Evolutionary conservation across 2,113 vertebrate genomes (phyloP), one percentile per base, ranked within the genome.

Genomic region (Cebidichthys violaceus): DNA sequence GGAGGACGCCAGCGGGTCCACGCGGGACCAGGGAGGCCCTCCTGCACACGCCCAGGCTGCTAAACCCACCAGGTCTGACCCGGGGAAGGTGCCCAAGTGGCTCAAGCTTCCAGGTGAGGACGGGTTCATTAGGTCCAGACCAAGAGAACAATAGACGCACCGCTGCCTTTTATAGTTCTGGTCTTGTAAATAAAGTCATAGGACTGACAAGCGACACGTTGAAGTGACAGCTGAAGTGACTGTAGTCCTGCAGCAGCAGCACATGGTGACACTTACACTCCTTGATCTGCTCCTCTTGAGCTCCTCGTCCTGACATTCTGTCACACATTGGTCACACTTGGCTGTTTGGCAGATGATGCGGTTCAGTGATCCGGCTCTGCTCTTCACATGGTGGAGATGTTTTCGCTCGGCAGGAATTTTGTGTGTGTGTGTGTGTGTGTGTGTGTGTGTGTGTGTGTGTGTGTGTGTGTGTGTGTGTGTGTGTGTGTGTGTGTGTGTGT

Each of bases 81-180:
- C 89, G 1, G 88, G 87, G n/a, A 95, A 95, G 72, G 83, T 96
- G 57, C 96, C 96, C 57, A 96, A 96, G 71, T 96, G 95, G 95
- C 93, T 96, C 31, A 96, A 96, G 68, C 93, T 95, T 64, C 93
- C 96, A 90, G 96, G 96, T 96, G 79, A 90, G 88, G 6, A 79
- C 11, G 17, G 17, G 20, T 18, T 52, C 9, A 4, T 50, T 24
- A 64, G 4, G 14, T 50, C 14, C 8, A 8, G 2, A 29, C 17
- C 6, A 37, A 55, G 22, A 33, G 31, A 45, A 1, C 45, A 31
- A 47, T 66, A 13, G 4, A 18, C 10, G 4, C 9, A 18, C 20
- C 11, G 27, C 33, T 57, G 33, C n/a, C 31, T 27, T 27, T n/a
- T 37, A 17, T 37, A 17, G 31, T n/a, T 35, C 39, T 69, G 14